Conservation (phyloP, 1,140 invertebrate species). For the Eriosoma lanigerum region DNA sequence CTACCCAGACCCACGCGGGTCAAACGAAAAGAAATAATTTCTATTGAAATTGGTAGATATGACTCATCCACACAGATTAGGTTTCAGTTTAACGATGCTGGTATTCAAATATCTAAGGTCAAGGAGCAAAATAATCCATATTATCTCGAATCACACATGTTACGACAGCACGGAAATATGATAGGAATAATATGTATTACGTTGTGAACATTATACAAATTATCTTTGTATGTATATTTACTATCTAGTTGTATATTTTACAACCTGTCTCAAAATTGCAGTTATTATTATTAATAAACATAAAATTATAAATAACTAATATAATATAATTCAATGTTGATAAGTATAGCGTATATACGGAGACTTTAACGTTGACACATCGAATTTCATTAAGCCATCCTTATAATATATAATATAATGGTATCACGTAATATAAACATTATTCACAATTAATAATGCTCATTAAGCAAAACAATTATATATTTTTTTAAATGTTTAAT, state of each 20-base stretch:
- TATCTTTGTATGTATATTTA: too few relatives aligned
- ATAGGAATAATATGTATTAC: background rate
- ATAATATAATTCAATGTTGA: background rate
- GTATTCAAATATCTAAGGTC: constrained; percentile 34
- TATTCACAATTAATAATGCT: too few relatives aligned
- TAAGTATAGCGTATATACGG: background rate
- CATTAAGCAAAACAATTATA: too few relatives aligned
- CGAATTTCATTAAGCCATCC: too few relatives aligned
- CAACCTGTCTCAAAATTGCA: background rate
- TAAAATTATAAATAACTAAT: background rate
- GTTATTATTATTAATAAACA: background rate
- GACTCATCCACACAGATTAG: constrained; percentile 29
- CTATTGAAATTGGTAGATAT: constrained; percentile 25
- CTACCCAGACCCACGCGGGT: constrained; percentile 25
- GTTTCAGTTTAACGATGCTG: constrained; percentile 8
- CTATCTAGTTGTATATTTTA: background rate
- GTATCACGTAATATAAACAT: too few relatives aligned
- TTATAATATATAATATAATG: too few relatives aligned
- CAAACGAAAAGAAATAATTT: constrained; percentile 2
- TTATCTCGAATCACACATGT: constrained; percentile 17
- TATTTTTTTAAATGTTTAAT: too few relatives aligned
- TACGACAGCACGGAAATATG: constrained; percentile 6
- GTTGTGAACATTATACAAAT: too few relatives aligned
- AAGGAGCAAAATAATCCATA: constrained; percentile 24
- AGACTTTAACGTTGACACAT: constrained; percentile 21